Percentiles rank a stretch among this genome's conserved stretches.
These are phyloP conservation scores for Nephrotoma flavescens DNA, from an alignment of 2,888 invertebrate genomes.

Conservation along the genomic window DNA sequence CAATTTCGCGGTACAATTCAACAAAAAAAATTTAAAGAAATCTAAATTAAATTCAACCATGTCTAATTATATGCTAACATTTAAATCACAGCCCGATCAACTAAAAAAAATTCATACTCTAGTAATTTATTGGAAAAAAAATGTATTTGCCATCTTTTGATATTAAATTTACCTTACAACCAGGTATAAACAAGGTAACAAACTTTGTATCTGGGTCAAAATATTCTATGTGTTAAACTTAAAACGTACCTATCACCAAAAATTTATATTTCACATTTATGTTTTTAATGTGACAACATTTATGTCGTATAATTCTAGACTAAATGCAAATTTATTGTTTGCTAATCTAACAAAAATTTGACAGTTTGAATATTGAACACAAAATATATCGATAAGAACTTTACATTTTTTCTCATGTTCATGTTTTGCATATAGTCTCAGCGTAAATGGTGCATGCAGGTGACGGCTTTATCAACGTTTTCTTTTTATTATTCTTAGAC, in stretches of 20 bases:
- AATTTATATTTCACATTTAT: not conserved
- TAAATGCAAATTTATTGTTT: no score
- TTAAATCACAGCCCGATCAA: not conserved
- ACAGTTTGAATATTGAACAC: not conserved
- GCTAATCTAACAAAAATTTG: not conserved
- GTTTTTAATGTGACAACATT: no score
- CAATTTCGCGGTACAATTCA: not conserved
- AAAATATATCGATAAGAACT: not conserved
- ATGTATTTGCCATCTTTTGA: not conserved
- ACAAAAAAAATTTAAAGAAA: not conserved
- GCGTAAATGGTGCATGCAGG: not conserved
- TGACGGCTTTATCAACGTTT: not conserved
- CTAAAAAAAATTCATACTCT: not conserved
- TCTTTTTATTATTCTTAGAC: not conserved
- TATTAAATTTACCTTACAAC: not conserved
- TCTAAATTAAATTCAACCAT: not conserved
- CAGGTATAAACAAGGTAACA: not conserved
- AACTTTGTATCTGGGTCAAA: not conserved
- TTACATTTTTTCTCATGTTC: not conserved
- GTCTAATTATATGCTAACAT: not conserved
- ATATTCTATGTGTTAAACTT: not conserved
- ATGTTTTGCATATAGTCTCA: not conserved
- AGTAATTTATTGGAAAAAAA: not conserved
- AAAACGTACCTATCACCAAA: not conserved
- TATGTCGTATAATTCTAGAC: no score